Percentiles rank a stretch among this genome's conserved stretches.
These are phyloP conservation scores for Brachyopa scutellaris DNA, from an alignment of 2,888 invertebrate genomes.

Conservation along the genomic window DNA sequence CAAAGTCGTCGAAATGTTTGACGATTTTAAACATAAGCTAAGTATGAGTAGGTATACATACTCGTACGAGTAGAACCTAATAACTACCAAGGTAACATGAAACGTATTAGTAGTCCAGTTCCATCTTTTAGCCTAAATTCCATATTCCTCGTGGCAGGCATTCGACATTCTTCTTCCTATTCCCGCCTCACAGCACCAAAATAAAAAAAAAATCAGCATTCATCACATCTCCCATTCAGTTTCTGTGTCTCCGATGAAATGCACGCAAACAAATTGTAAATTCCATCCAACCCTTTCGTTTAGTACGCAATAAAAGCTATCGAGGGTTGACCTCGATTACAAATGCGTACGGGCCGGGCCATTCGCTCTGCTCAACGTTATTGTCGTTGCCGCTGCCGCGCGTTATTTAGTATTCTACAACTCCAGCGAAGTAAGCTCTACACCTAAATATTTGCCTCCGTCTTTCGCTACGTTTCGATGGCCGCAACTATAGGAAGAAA, in stretches of 20 bases:
- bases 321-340: conserved; percentile 71
- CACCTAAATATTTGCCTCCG: conserved; percentile 49
- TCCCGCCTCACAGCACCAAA: conserved; percentile 17
- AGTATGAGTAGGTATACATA: no score
- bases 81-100: conserved; percentile 3
- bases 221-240: conserved; percentile 45
- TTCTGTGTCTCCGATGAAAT: conserved; percentile 43
- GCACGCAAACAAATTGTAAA: conserved; percentile 61
- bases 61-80: no score
- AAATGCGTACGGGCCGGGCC: conserved; percentile 45
- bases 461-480: not conserved
- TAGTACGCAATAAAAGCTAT: conserved; percentile 65
- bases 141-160: conserved; percentile 37
- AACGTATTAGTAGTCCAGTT: conserved; percentile 7
- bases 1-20: no score
- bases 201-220: conserved; percentile 45
- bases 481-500: conserved; percentile 2
- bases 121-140: conserved; percentile 19
- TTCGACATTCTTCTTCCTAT: not conserved
- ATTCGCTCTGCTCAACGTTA: not conserved
- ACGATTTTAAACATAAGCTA: no score
- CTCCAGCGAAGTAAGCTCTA: conserved; percentile 34
- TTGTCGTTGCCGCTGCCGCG: conserved; percentile 6
- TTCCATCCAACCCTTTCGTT: conserved; percentile 66
- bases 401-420: conserved; percentile 62